Percentiles rank a stretch among this genome's conserved stretches.
Evolutionary conservation across 2,888 invertebrate genomes (phyloP).

Genomic region (Pherbina coryleti): DNA sequence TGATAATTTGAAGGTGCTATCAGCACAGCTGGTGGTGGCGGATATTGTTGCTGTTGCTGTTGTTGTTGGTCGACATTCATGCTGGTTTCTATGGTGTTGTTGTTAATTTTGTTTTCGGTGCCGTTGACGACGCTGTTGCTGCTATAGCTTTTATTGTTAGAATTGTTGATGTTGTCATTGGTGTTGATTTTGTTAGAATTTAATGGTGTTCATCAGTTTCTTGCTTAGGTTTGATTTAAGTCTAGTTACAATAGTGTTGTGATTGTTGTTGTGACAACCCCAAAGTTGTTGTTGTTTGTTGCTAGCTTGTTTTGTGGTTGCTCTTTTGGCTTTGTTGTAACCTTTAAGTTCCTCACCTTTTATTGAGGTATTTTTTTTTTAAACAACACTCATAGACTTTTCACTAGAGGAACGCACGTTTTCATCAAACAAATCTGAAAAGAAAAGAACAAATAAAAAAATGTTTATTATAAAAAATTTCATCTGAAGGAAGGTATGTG

Average conservation of each 20-base stretch:
- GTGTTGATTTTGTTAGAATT: slow-evolving; percentile 37
- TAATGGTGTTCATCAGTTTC: neutral
- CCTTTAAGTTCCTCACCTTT: neutral
- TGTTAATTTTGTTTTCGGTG: neutral
- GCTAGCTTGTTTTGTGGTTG: neutral
- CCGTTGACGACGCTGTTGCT: slow-evolving; percentile 24
- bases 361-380: too few relatives aligned
- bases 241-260: neutral
- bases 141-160: slow-evolving; percentile 46
- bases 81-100: slow-evolving; percentile 47
- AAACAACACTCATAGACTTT: too few relatives aligned
- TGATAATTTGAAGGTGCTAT: slow-evolving; percentile 26
- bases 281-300: neutral
- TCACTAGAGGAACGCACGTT: too few relatives aligned
- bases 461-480: neutral
- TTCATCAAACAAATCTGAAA: too few relatives aligned
- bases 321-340: neutral
- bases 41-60: slow-evolving; percentile 43
- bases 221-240: neutral
- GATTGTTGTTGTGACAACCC: neutral
- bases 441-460: too few relatives aligned
- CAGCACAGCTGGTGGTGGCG: slow-evolving; percentile 6
- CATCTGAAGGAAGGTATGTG: neutral
- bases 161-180: slow-evolving; percentile 34
- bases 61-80: slow-evolving; percentile 56